Percentiles rank a stretch among this genome's conserved stretches.
Evolutionary conservation across 2,888 invertebrate species (phyloP).

Genomic region (Drosophila suboccidentalis): DNA sequence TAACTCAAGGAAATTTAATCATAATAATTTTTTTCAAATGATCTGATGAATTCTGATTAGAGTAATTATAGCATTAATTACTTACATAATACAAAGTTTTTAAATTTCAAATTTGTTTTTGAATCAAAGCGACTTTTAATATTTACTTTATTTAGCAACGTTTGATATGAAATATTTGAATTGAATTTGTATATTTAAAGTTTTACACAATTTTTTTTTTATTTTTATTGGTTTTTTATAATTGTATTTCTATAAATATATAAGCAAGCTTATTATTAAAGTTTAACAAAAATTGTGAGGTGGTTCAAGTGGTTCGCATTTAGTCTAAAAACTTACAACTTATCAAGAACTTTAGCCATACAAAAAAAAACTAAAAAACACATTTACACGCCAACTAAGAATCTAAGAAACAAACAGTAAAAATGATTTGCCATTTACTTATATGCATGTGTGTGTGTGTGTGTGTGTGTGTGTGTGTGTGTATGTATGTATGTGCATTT

Average conservation of each 20-base stretch:
- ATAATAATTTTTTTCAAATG: conserved; percentile 27
- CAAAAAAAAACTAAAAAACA: conserved; percentile 32
- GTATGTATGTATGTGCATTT: conserved; percentile 17
- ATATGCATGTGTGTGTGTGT: neutral
- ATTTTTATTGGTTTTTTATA: conserved; percentile 9
- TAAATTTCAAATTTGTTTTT: conserved; percentile 18
- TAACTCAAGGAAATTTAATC: conserved; percentile 53
- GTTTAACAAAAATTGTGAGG: conserved; percentile 80
- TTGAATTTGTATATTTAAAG: conserved; percentile 31
- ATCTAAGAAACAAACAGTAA: conserved; percentile 25
- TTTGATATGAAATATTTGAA: conserved; percentile 53
- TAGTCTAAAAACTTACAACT: conserved; percentile 63
- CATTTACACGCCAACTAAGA: conserved; percentile 35
- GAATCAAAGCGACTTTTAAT: conserved; percentile 11
- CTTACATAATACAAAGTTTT: conserved; percentile 6
- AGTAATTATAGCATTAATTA: conserved; percentile 10
- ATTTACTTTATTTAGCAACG: conserved; percentile 27
- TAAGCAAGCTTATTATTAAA: conserved; percentile 63
- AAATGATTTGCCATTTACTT: conserved; percentile 26
- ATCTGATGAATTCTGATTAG: conserved; percentile 15
- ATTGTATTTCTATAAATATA: conserved; percentile 34
- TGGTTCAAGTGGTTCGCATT: conserved; percentile 79
- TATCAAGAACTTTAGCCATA: conserved; percentile 62
- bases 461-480: neutral
- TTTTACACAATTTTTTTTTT: conserved; percentile 20